These are phyloP conservation scores for Acipenser transmontanus DNA, from an alignment of 2,797 vertebrate genomes.

Conservation along the genomic window DNA sequence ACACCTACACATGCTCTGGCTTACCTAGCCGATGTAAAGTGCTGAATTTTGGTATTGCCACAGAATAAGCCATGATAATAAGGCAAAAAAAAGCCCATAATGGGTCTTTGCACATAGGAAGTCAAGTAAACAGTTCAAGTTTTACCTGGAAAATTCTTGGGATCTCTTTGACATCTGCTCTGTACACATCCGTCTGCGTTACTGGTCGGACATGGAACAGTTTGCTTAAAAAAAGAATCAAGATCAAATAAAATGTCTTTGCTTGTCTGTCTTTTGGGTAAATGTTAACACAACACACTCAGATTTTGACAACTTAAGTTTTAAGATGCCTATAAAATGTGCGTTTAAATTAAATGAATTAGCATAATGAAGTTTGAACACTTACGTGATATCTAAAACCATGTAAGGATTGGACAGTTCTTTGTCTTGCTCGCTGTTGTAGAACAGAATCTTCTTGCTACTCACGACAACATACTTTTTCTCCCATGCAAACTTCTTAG, in stretches of 20 bases:
- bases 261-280: too few species aligned
- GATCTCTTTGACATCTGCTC: constrained; percentile 89
- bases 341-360: not conserved
- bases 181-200: constrained; percentile 94
- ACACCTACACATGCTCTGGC: too few species aligned
- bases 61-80: too few species aligned
- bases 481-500: constrained; percentile 95
- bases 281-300: too few species aligned
- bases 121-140: not conserved
- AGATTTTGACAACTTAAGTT: not conserved
- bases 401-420: constrained; percentile 91
- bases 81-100: not conserved
- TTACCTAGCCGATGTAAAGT: too few species aligned
- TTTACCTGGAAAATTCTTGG: constrained; percentile 95
- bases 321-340: not conserved
- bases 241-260: constrained; percentile 18
- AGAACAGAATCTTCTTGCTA: constrained; percentile 98
- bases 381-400: constrained; percentile 96
- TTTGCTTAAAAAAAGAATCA: constrained; percentile 62
- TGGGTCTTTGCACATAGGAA: too few species aligned
- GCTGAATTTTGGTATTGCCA: too few species aligned
- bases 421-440: constrained; percentile 83
- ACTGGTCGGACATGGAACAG: constrained; percentile 93
- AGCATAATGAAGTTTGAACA: constrained; percentile 27
- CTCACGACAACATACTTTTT: constrained; percentile 88